phyloP scores from a whole-genome alignment of 2,113 vertebrate species.

The Oryctolagus cuniculus region DNA sequence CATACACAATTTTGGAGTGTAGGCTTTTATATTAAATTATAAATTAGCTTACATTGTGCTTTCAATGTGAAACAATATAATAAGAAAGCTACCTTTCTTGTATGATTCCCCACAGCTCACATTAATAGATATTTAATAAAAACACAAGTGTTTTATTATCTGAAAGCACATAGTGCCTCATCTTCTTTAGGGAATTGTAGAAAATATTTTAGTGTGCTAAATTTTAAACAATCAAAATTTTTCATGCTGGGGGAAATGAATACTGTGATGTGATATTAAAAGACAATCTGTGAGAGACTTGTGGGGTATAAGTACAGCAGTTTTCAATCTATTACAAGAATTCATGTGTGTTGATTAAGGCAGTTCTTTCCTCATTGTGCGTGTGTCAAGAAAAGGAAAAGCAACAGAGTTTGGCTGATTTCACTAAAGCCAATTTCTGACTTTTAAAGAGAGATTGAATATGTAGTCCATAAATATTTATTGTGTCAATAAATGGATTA shows the following conservation, averaged over 20 bases:
- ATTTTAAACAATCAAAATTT: conserved; percentile 50
- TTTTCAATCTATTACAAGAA: not conserved
- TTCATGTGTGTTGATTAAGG: not conserved
- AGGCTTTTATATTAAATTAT: conserved; percentile 59
- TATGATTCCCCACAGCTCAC: conserved; percentile 48
- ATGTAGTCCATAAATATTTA: not conserved
- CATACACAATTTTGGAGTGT: conserved; percentile 50
- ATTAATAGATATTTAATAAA: conserved; percentile 68
- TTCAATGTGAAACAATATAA: conserved; percentile 55
- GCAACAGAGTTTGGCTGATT: not conserved
- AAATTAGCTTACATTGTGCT: conserved; percentile 54
- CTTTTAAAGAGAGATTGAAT: conserved; percentile 17
- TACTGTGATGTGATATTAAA: conserved; percentile 23
- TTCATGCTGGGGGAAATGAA: conserved; percentile 29
- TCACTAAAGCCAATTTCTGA: conserved; percentile 42
- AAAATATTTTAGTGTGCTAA: conserved; percentile 38
- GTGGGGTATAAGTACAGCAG: not conserved
- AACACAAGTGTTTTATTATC: conserved; percentile 65
- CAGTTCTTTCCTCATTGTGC: not conserved
- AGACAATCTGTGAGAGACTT: not conserved
- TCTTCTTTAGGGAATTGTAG: conserved; percentile 54
- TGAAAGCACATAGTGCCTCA: conserved; percentile 12
- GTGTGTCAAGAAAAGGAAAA: not conserved
- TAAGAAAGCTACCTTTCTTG: conserved; percentile 60
- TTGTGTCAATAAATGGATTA: not conserved